Base-by-base conservation (phyloP, 2,113 vertebrate species). In the Ondatra zibethicus region DNA sequence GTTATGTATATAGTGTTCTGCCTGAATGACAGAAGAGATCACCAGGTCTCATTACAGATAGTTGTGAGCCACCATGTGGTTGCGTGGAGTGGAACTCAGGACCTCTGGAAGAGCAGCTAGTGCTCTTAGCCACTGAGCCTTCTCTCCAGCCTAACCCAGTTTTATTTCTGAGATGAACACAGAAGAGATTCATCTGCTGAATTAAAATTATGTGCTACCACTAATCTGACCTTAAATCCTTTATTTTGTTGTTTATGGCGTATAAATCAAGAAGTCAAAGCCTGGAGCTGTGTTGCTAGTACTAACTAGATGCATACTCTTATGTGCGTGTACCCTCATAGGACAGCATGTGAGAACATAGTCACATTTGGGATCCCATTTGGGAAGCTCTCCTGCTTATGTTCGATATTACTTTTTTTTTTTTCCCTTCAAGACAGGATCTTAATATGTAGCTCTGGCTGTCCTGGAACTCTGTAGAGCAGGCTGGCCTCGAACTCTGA, bases 221-320 rank as follows among this genome's bases (percentile, higher is more conserved):
- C 14, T 72, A 72, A 85, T 85, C 36, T 65, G 7, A 65, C 58
- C 14, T 65, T 65, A 65, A 84, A 39, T 39, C 61, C 14, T 72
- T 78, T 90, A 16, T 47, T 11, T 75, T 23, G 16, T 63, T 88
- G 55, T 52, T 63, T 52, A 27, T 50, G 29, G 47, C 17, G 0
- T 68, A 76, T 91, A 36, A 95, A 66, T 0, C 50, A n/a, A 33
- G 58, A 96, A 85, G 23, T 91, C 33, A 75, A 92, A 86, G n/a
- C 45, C 87, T 88, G 27, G 65, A 90, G 9, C n/a, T 84, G 66
- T 85, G 65, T 58, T 91, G 4, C 39, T n/a, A 84, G 31, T 7
- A 25, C 80, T 94, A 31, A 33, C 10, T 80, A 55, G 17, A 96
- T 36, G 42, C 75, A 2, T 3, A 4, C 73, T 73, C 58, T 68